A percentile compares a stretch with the other conserved stretches of the same genome.
Conservation (phyloP, 1,140 invertebrate species). For the Schlechtendalia chinensis region DNA sequence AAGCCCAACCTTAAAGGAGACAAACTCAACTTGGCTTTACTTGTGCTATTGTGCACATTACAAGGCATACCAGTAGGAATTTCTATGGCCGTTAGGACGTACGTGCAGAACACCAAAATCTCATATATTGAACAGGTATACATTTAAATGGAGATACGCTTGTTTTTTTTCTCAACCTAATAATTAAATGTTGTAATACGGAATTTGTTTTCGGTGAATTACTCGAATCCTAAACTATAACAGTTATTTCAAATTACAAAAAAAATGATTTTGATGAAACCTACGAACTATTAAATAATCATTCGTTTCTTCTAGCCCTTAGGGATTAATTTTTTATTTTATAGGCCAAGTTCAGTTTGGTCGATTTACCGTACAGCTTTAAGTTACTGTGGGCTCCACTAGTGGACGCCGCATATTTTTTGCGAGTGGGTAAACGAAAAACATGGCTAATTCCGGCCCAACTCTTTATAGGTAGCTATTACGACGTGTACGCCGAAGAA, state of each 20-base stretch:
- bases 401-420: conserved; percentile 87
- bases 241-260: too few relatives aligned
- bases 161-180: too few relatives aligned
- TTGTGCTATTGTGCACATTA: conserved; percentile 88
- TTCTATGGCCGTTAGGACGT: conserved; percentile 88
- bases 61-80: conserved; percentile 96
- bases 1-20: conserved; percentile 60
- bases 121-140: conserved; percentile 78
- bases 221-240: too few relatives aligned
- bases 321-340: conserved; percentile 26
- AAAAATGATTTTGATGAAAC: too few relatives aligned
- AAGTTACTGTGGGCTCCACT: conserved; percentile 98
- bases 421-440: conserved; percentile 86
- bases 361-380: conserved; percentile 97
- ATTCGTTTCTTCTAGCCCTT: too few relatives aligned
- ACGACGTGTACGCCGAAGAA: too few relatives aligned
- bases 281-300: too few relatives aligned
- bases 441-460: conserved; percentile 96
- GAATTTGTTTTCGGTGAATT: too few relatives aligned
- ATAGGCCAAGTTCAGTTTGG: conserved; percentile 96
- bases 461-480: conserved; percentile 67
- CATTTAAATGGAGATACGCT: not conserved
- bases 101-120: conserved; percentile 85
- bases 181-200: too few relatives aligned
- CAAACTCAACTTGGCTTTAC: conserved; percentile 73